Evolutionary conservation across 2,797 vertebrate species (phyloP).

Genomic region (Eremophila alpestris): DNA sequence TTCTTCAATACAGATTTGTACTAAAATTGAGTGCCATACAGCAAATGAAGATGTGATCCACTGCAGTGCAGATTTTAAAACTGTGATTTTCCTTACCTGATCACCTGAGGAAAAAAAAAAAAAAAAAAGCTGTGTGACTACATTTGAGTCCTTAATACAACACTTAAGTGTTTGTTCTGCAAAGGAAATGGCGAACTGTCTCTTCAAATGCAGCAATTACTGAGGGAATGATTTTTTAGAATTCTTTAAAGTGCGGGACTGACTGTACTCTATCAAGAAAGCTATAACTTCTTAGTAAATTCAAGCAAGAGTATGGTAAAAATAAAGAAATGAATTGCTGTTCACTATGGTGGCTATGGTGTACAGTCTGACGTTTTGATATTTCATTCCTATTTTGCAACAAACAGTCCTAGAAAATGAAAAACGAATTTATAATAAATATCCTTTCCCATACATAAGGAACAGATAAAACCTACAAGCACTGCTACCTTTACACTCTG

Average conservation of each 20-base stretch:
- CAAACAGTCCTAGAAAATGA: neutral
- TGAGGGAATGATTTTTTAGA: neutral
- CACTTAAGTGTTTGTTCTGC: neutral
- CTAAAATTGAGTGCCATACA: neutral
- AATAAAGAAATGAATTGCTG: neutral
- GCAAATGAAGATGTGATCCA: neutral
- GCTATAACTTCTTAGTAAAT: neutral
- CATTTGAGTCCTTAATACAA: neutral
- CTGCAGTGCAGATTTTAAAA: neutral
- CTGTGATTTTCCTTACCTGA: neutral
- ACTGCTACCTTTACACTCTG: neutral
- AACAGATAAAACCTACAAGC: neutral
- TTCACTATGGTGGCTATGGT: neutral
- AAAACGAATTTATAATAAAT: neutral
- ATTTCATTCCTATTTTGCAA: neutral
- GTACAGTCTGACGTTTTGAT: neutral
- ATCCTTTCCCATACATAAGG: neutral
- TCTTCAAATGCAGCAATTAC: neutral
- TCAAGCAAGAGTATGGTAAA: neutral
- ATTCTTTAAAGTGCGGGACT: neutral
- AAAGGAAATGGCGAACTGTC: neutral
- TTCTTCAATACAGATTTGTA: neutral
- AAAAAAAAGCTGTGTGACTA: neutral
- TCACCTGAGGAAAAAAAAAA: neutral
- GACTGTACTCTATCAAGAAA: neutral